Evolutionary conservation across 2,797 vertebrate species (phyloP).

Genomic region (Anguilla marmorata): DNA sequence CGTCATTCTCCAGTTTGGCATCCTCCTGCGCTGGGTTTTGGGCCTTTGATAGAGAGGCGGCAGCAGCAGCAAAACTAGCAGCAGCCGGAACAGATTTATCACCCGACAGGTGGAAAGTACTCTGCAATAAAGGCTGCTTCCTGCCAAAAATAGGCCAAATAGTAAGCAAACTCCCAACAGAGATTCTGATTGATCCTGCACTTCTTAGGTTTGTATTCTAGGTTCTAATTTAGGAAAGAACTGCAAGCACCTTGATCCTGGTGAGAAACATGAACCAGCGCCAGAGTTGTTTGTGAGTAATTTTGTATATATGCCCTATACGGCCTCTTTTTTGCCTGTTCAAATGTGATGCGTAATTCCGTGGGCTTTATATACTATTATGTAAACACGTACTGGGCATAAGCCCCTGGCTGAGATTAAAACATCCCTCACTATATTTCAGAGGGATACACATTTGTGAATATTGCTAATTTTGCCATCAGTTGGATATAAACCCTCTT

Average conservation of each 20-base stretch:
- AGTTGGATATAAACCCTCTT: background rate
- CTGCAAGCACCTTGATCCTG: background rate
- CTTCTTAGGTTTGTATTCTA: background rate
- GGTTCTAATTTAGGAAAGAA: background rate
- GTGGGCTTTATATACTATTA: background rate
- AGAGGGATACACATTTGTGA: background rate
- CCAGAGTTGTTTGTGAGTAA: background rate
- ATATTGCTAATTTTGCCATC: slow-evolving; percentile 12
- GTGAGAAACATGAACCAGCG: background rate
- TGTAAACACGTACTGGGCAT: background rate
- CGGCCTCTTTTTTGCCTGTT: background rate
- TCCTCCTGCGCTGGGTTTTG: slow-evolving; percentile 8
- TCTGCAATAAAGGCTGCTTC: background rate
- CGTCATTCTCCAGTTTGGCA: background rate
- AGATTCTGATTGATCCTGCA: background rate
- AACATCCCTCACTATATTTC: background rate
- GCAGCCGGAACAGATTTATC: background rate
- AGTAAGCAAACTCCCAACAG: background rate
- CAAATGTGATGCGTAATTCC: background rate
- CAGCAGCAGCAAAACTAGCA: background rate
- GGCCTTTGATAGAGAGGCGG: background rate
- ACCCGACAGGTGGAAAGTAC: background rate
- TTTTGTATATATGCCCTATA: background rate
- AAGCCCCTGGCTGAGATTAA: background rate
- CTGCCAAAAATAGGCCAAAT: slow-evolving; percentile 15